Conservation (phyloP, 2,888 invertebrate species). For the Himalopsyche japonica region DNA sequence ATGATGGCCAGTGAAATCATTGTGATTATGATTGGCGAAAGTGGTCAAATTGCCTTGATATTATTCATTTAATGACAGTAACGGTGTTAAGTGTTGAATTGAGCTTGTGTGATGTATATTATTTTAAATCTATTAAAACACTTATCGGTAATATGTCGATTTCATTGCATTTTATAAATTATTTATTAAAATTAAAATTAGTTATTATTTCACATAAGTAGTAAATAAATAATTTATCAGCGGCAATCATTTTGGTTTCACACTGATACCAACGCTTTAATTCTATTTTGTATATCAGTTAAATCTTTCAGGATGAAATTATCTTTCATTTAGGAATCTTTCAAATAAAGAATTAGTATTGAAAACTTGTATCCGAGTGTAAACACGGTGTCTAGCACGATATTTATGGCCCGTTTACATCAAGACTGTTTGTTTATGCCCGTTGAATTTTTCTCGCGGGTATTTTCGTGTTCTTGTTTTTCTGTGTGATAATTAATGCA, state of each 20-base stretch:
- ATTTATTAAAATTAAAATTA: no score
- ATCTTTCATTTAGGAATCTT: neutral
- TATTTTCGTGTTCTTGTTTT: neutral
- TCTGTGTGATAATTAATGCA: neutral
- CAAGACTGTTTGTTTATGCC: neutral
- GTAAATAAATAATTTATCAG: no score
- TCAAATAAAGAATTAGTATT: neutral
- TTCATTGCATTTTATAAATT: no score
- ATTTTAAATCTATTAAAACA: no score
- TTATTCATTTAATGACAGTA: neutral
- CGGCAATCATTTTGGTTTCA: no score
- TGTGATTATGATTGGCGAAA: neutral
- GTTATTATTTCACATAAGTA: no score
- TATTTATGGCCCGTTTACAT: neutral
- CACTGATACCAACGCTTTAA: no score
- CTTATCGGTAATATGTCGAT: no score
- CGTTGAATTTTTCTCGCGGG: neutral
- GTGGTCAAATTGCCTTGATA: neutral
- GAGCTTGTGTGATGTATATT: neutral
- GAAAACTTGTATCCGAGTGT: neutral
- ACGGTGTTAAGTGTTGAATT: neutral
- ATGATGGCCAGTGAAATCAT: neutral
- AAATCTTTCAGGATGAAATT: no score
- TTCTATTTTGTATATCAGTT: no score
- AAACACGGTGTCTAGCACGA: neutral